These are phyloP conservation scores for Sicus ferrugineus DNA, from an alignment of 2,888 invertebrate species.

Conservation along the genomic window DNA sequence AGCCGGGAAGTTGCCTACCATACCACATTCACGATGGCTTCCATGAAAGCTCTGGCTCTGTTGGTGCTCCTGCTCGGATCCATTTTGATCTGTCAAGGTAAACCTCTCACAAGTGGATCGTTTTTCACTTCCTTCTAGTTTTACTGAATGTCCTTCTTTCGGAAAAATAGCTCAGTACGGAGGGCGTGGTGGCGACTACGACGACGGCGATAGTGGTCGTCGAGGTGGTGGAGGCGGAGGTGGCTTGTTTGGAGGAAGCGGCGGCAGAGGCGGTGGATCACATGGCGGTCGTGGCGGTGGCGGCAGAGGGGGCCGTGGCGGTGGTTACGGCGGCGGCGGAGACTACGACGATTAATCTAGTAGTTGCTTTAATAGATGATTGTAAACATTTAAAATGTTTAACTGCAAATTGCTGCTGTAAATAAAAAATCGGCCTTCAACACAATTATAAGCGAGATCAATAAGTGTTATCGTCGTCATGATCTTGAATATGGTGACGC, in stretches of 20 bases:
- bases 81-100: conserved; percentile 5
- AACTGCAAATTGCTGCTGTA: no score
- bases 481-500: no score
- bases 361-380: no score
- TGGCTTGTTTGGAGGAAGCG: background rate
- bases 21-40: background rate
- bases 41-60: background rate
- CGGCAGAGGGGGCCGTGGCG: background rate
- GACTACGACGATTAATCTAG: background rate
- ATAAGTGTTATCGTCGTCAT: no score
- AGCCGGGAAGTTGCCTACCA: no score
- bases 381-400: no score
- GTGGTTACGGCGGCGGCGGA: background rate
- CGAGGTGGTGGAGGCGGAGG: conserved; percentile 10
- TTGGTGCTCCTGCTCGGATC: background rate
- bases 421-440: no score
- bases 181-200: background rate
- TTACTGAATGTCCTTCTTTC: no score
- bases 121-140: background rate
- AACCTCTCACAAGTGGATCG: background rate
- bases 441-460: no score
- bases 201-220: background rate
- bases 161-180: conserved; percentile 3
- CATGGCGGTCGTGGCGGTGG: conserved; percentile 4
- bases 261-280: background rate